A percentile compares a stretch with the other conserved stretches of the same genome.
phyloP scores from a whole-genome alignment of 2,113 vertebrate genomes.

The Apistogramma diplotaenia region DNA sequence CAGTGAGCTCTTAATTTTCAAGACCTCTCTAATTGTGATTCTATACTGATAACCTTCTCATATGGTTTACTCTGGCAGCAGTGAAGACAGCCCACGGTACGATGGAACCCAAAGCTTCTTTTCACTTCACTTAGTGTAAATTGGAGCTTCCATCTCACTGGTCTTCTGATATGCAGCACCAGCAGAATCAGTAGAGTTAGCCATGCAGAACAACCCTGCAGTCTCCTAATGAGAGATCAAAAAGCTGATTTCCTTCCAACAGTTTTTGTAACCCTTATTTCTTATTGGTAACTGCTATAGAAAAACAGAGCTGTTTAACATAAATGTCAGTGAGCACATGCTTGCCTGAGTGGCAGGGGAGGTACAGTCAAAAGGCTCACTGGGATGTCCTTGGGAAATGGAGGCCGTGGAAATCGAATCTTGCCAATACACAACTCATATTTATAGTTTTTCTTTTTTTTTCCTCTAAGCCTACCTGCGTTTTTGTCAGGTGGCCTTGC shows the following conservation, averaged over 20 bases:
- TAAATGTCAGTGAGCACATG: neutral
- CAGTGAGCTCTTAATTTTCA: neutral
- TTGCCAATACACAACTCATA: constrained; percentile 21
- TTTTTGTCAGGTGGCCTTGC: constrained; percentile 27
- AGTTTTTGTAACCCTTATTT: neutral
- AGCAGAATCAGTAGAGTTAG: constrained; percentile 7
- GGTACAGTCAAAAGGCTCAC: neutral
- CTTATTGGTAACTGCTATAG: neutral
- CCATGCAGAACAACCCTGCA: constrained; percentile 2
- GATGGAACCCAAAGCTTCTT: neutral
- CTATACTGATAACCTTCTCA: constrained; percentile 1
- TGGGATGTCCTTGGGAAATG: constrained; percentile 54
- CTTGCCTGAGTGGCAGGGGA: neutral
- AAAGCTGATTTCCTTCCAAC: neutral
- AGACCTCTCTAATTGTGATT: neutral
- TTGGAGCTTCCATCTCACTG: neutral
- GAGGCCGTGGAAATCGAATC: constrained; percentile 42
- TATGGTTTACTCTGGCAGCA: neutral
- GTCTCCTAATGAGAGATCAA: constrained; percentile 8
- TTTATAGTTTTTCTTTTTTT: constrained; percentile 45
- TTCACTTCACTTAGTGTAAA: neutral
- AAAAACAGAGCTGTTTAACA: neutral
- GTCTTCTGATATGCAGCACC: constrained; percentile 6
- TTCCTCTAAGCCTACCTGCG: neutral
- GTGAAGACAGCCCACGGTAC: neutral